Conservation (phyloP, 64 coral and sea anemone genomes). For the Astreopora myriophthalma region DNA sequence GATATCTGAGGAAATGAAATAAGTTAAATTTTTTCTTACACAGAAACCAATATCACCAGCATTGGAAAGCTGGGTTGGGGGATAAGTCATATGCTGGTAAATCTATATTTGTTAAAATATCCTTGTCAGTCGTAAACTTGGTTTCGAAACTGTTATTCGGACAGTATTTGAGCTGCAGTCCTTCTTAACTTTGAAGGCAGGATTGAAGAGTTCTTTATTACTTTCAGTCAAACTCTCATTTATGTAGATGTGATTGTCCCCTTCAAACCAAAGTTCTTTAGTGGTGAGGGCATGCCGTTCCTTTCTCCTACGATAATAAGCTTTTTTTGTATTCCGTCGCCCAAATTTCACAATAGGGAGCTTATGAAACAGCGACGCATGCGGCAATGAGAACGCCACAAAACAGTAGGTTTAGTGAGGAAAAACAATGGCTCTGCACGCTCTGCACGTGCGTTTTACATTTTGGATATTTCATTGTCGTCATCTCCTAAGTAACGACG, state of each 20-base stretch:
- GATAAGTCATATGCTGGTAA: conserved; percentile 35
- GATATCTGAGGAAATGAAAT: not conserved
- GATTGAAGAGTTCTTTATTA: not conserved
- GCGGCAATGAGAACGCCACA: too few species aligned
- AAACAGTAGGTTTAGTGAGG: too few species aligned
- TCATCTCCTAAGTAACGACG: too few species aligned
- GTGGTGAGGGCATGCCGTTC: not conserved
- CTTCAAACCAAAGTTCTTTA: not conserved
- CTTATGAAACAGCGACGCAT: too few species aligned
- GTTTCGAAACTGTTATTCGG: conserved; percentile 70
- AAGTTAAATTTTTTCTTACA: conserved; percentile 20
- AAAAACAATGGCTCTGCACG: too few species aligned
- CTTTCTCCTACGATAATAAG: not conserved
- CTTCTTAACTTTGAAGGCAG: not conserved
- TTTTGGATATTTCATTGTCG: too few species aligned
- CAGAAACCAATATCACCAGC: conserved; percentile 42
- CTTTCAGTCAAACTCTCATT: not conserved
- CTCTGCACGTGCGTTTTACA: too few species aligned
- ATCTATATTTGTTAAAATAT: not conserved
- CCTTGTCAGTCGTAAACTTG: conserved; percentile 16
- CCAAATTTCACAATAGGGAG: not conserved
- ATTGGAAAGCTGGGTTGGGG: conserved; percentile 18
- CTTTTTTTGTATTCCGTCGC: not conserved
- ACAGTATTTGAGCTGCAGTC: not conserved
- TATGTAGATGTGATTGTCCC: not conserved